phyloP scores from a whole-genome alignment of 1,140 invertebrate species.

The Anastrepha ludens region DNA sequence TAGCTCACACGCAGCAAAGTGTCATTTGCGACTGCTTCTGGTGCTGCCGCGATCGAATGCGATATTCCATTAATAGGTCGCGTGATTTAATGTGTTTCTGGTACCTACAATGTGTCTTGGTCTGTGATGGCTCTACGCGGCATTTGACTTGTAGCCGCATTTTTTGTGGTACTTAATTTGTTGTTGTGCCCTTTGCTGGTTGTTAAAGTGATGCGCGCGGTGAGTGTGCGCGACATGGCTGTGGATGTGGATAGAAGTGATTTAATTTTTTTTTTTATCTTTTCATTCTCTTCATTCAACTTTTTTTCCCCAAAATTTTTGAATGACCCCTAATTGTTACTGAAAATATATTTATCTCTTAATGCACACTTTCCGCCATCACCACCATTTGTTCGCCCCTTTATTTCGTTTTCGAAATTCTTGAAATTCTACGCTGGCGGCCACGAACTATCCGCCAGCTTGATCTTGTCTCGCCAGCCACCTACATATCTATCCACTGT shows the following conservation, averaged over 20 bases:
- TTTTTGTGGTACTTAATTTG: neutral
- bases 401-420: neutral
- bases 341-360: slow-evolving; percentile 48
- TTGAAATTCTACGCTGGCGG: slow-evolving; percentile 34
- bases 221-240: too few species aligned
- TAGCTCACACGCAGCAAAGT: slow-evolving; percentile 29
- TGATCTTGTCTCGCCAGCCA: neutral
- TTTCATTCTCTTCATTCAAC: neutral
- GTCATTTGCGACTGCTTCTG: slow-evolving; percentile 11
- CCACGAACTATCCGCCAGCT: neutral
- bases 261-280: neutral
- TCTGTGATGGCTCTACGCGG: neutral
- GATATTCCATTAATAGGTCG: neutral
- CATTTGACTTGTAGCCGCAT: slow-evolving; percentile 10
- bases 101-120: neutral
- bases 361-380: neutral
- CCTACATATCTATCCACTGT: neutral
- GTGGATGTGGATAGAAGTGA: too few species aligned
- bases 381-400: neutral
- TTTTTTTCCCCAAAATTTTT: neutral
- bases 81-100: slow-evolving; percentile 39
- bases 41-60: neutral
- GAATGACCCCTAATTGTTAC: slow-evolving; percentile 17
- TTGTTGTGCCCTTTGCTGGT: too few species aligned
- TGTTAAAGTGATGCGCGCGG: too few species aligned